These are phyloP conservation scores for Rhagonycha fulva DNA, from an alignment of 2,888 invertebrate genomes.

Conservation along the genomic window DNA sequence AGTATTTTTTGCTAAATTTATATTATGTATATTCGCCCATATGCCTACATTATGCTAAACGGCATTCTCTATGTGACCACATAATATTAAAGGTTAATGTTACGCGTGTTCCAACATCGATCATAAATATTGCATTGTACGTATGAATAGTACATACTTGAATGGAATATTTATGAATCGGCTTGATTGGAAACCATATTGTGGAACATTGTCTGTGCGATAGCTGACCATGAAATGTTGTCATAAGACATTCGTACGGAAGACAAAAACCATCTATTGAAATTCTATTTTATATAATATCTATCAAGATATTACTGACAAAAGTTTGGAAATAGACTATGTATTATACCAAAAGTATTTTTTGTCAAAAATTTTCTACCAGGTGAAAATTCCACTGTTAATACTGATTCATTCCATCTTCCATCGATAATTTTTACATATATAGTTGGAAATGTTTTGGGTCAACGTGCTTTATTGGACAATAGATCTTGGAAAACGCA, in stretches of 20 bases:
- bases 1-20: neutral
- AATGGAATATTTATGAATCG: constrained; percentile 24
- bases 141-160: constrained; percentile 22
- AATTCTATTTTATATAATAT: too few relatives aligned
- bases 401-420: too few relatives aligned
- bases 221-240: neutral
- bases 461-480: neutral
- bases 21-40: neutral
- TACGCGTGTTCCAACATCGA: constrained; percentile 18
- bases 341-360: too few relatives aligned
- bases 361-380: too few relatives aligned
- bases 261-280: neutral
- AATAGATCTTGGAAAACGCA: neutral
- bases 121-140: constrained; percentile 21
- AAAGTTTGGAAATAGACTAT: too few relatives aligned
- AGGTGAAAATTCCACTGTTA: too few relatives aligned
- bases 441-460: neutral
- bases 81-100: constrained; percentile 32
- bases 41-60: neutral
- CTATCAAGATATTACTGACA: too few relatives aligned
- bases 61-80: neutral
- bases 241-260: neutral
- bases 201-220: neutral
- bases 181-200: constrained; percentile 3
- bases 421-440: neutral